A percentile compares a stretch with the other conserved stretches of the same genome.
These are phyloP conservation scores for Drosophila truncata DNA, from an alignment of 1,140 invertebrate species.

Conservation along the genomic window DNA sequence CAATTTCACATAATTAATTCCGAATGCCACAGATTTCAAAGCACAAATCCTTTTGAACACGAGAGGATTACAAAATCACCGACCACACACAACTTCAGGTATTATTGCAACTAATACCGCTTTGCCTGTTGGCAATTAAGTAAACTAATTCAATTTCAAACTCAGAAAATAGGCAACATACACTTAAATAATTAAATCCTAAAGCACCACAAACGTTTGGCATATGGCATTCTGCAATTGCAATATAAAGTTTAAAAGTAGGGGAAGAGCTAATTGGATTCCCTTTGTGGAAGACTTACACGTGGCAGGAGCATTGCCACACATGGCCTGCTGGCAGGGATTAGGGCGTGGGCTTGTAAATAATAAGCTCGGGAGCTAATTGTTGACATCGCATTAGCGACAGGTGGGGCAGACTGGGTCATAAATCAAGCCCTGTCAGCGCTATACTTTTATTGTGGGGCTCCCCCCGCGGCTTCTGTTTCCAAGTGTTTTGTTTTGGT, in stretches of 20 bases:
- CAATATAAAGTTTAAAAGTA: too few species aligned
- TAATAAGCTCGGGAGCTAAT: constrained; percentile 59
- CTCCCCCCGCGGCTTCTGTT: constrained; percentile 11
- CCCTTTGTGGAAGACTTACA: neutral
- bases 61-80: neutral
- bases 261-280: neutral
- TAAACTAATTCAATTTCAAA: too few species aligned
- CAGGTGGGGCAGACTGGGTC: constrained; percentile 30
- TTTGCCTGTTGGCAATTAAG: too few species aligned
- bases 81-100: neutral
- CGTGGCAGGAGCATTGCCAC: constrained; percentile 12
- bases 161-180: too few species aligned
- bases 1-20: neutral
- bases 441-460: constrained; percentile 46
- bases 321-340: constrained; percentile 19
- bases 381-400: constrained; percentile 69
- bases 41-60: neutral
- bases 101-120: neutral
- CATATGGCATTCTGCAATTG: neutral
- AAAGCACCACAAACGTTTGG: neutral
- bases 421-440: constrained; percentile 70
- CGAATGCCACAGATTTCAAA: too few species aligned
- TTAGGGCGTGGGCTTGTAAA: constrained; percentile 55
- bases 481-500: constrained; percentile 69
- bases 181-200: neutral